phyloP scores from a whole-genome alignment of 2,888 invertebrate species.

The Eupithecia vulgata region DNA sequence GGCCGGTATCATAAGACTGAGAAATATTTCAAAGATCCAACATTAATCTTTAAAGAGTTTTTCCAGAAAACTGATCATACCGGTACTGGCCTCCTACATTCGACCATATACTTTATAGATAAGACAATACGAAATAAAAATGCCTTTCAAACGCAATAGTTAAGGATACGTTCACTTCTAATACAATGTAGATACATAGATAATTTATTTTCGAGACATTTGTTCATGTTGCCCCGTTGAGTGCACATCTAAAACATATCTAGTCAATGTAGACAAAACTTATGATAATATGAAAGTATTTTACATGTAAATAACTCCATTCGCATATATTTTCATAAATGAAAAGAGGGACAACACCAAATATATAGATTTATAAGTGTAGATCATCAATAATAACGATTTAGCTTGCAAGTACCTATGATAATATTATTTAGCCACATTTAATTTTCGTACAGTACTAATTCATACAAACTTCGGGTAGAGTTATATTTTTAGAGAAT shows the following conservation, averaged over 20 bases:
- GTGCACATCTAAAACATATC: constrained; percentile 82
- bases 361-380: constrained; percentile 50
- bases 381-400: constrained; percentile 43
- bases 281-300: constrained; percentile 48
- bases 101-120: constrained; percentile 79
- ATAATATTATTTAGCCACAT: constrained; percentile 18
- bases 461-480: constrained; percentile 18
- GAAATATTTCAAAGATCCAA: constrained; percentile 3
- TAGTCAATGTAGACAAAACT: constrained; percentile 79
- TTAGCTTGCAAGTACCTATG: constrained; percentile 13
- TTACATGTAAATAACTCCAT: constrained; percentile 74
- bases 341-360: constrained; percentile 56
- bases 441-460: constrained; percentile 10
- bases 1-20: constrained; percentile 45
- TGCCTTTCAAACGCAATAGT: constrained; percentile 80
- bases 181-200: constrained; percentile 57
- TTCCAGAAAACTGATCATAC: constrained; percentile 42
- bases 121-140: constrained; percentile 83
- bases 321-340: constrained; percentile 77
- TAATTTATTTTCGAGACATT: constrained; percentile 76
- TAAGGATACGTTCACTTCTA: constrained; percentile 74
- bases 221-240: constrained; percentile 64
- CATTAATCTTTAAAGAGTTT: not conserved
- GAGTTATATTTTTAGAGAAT: constrained; percentile 35
- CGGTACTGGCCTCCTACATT: constrained; percentile 57